These are phyloP conservation scores for Anhinga anhinga DNA, from an alignment of 2,113 vertebrate genomes.

Conservation along the genomic window DNA sequence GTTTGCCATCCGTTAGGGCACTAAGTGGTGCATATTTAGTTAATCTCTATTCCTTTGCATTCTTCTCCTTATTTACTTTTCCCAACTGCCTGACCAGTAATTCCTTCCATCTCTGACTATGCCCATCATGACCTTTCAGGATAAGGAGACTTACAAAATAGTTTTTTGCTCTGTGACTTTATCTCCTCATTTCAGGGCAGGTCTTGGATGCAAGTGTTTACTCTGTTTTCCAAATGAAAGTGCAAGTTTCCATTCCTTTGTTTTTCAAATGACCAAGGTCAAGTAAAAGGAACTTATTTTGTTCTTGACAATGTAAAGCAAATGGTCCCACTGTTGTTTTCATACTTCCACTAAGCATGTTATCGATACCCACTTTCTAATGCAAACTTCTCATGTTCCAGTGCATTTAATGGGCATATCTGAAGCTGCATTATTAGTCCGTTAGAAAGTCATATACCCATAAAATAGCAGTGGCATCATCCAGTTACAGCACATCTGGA, in stretches of 20 bases:
- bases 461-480: background rate
- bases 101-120: background rate
- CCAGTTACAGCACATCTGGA: background rate
- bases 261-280: background rate
- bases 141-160: background rate
- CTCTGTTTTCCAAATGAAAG: background rate
- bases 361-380: background rate
- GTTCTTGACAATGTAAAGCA: background rate
- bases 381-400: background rate
- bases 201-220: background rate
- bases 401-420: background rate
- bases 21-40: background rate
- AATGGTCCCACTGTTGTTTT: background rate
- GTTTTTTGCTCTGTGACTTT: background rate
- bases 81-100: background rate
- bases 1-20: background rate
- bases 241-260: background rate
- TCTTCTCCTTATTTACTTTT: background rate
- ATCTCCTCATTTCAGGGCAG: background rate
- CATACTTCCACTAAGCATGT: background rate
- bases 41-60: background rate
- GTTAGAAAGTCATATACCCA: background rate
- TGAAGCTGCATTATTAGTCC: background rate
- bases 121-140: rapidly evolving
- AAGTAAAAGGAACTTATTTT: background rate